These are phyloP conservation scores for Dione vanillae DNA, from an alignment of 2,888 invertebrate genomes.

Conservation along the genomic window DNA sequence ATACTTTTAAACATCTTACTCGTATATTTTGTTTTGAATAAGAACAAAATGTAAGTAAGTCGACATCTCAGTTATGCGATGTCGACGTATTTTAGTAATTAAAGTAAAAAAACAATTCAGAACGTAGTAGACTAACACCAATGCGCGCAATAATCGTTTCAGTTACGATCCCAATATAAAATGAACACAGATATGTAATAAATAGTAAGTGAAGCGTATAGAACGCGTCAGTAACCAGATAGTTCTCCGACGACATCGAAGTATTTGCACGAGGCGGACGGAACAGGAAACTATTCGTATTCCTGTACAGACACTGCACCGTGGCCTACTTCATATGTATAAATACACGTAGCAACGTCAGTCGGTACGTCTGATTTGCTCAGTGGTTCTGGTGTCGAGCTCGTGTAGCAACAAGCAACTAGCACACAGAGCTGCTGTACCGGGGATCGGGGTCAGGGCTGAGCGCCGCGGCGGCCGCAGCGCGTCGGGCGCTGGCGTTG, in stretches of 20 bases:
- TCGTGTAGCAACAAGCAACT: too few species aligned
- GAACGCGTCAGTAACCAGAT: too few species aligned
- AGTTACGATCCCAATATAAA: too few species aligned
- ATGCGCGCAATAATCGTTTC: too few species aligned
- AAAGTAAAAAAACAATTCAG: too few species aligned
- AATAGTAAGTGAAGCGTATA: not conserved
- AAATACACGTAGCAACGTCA: not conserved
- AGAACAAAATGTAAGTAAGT: too few species aligned
- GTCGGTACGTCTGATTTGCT: constrained; percentile 3
- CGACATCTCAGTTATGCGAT: too few species aligned
- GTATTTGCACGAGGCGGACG: not conserved
- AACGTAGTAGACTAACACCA: too few species aligned
- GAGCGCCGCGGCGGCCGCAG: too few species aligned
- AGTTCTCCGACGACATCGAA: not conserved
- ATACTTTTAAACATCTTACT: not conserved
- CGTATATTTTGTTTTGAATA: not conserved
- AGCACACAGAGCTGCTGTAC: not conserved
- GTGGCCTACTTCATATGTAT: not conserved
- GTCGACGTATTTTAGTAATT: too few species aligned
- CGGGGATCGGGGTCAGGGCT: constrained; percentile 30
- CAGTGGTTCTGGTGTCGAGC: not conserved
- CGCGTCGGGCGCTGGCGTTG: constrained; percentile 3
- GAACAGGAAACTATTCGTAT: not conserved
- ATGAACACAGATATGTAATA: too few species aligned
- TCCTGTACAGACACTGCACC: not conserved